phyloP scores from a whole-genome alignment of 1,140 invertebrate species.

The Sinonovacula constricta region DNA sequence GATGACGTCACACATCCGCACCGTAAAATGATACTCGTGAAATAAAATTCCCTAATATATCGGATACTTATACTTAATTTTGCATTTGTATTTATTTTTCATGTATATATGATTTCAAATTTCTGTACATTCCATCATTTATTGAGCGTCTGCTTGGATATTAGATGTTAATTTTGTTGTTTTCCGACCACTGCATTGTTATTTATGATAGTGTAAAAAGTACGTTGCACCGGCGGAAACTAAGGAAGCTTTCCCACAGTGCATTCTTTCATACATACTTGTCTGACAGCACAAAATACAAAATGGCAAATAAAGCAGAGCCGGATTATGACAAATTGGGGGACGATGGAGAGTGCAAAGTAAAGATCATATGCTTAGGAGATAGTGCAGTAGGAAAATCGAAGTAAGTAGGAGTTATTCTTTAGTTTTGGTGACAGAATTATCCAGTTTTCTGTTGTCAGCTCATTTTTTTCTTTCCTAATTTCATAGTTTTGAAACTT shows the following conservation, averaged over 20 bases:
- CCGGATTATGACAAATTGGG: constrained; percentile 78
- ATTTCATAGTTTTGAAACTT: no score
- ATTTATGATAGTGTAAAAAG: background rate
- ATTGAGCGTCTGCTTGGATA: background rate
- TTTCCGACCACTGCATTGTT: no score
- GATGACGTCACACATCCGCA: background rate
- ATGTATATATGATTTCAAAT: background rate
- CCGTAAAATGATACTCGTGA: background rate
- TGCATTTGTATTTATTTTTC: background rate
- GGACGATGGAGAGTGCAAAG: constrained; percentile 77
- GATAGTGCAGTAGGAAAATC: constrained; percentile 83
- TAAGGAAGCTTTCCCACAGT: constrained; percentile 57
- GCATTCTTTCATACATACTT: constrained; percentile 51
- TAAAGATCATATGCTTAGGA: constrained; percentile 82
- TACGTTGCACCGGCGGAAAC: constrained; percentile 41
- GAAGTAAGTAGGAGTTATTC: no score
- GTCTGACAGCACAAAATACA: constrained; percentile 14
- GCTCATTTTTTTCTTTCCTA: no score
- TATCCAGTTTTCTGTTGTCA: no score
- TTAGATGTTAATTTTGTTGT: no score
- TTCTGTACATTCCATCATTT: background rate
- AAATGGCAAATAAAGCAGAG: constrained; percentile 70
- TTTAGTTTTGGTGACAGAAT: no score
- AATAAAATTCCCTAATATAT: background rate
- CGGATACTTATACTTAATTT: background rate